These are phyloP conservation scores for Odontomyia ornata DNA, from an alignment of 2,888 invertebrate genomes.

Conservation along the genomic window DNA sequence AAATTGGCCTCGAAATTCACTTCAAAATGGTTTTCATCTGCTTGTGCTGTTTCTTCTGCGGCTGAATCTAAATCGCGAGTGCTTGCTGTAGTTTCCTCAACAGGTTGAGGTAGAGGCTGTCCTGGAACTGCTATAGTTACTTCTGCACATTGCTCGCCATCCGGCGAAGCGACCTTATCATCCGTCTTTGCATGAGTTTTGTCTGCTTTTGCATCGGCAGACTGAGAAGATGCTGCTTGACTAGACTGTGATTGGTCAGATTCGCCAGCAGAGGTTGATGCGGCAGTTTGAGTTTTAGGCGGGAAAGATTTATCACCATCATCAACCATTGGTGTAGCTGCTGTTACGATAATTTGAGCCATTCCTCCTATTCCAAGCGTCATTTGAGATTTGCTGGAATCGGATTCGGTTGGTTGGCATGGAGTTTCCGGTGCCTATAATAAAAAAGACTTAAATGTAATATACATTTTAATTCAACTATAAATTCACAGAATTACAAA, in stretches of 20 bases:
- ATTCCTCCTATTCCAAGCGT: constrained; percentile 78
- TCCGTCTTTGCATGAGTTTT: not conserved
- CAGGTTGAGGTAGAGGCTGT: constrained; percentile 52
- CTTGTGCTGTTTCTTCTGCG: not conserved
- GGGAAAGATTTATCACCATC: constrained; percentile 84
- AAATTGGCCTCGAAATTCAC: constrained; percentile 64
- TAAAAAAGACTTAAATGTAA: no score
- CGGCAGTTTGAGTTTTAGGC: constrained; percentile 60
- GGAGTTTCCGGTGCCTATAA: no score
- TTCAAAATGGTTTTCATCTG: constrained; percentile 55
- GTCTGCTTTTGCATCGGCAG: not conserved
- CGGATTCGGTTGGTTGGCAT: not conserved
- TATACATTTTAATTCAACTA: no score
- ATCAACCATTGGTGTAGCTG: constrained; percentile 92
- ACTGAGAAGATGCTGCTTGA: not conserved
- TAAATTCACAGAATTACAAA: no score
- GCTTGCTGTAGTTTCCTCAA: constrained; percentile 57
- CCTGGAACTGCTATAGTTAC: constrained; percentile 45
- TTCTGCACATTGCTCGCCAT: not conserved
- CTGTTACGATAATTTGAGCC: constrained; percentile 91
- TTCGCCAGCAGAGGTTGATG: not conserved
- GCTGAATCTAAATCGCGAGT: not conserved
- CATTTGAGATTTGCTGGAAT: constrained; percentile 30
- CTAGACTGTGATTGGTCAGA: not conserved
- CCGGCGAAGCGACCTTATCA: not conserved